Base-by-base conservation (phyloP, 2,888 invertebrate species). In the Apotomis turbidana region DNA sequence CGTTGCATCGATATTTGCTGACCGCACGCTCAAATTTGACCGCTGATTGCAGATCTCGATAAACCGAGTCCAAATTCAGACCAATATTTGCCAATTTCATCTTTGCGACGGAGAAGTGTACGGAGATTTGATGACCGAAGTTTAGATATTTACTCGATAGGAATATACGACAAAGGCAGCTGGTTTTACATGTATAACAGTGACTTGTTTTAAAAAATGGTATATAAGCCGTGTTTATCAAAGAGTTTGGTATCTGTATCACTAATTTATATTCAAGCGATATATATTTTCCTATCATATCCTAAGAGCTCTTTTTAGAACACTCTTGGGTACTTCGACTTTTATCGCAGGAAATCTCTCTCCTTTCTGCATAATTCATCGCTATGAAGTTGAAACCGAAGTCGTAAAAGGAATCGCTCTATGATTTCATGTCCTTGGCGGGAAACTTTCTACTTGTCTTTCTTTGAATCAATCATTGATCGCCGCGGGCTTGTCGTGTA, bases 331-430 rank as follows among this genome's bases (percentile, higher is more conserved):
- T 87, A 90, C 89, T 91, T 89, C 91, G 90, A 90, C 87, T 92
- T 91, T 92, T 92, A 92, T 92, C 91, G 87, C 85, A 87, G 89
- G 88, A 92, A 92, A 92, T 92, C 92, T 90, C 87, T 90, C 91
- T 90, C 87, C 88, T 90, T 86, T 91, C 91, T 91, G 91, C 92
- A 93, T 93, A 92, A 93, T 93, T 93, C 93, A 93, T 92, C 86
- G 90, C 87, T 89, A 88, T 90, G 91, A 91, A 93, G 93, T 93
- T 92, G 92, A 92, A 93, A 93, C 91, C 91, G 88, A 90, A 90
- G 90, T 91, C 92, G 92, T 93, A 93, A 93, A 93, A 91, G 92
- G 91, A 93, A 93, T 93, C 91, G 91, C 87, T 92, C 91, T 92
- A 92, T 92, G 92, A 93, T 93, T 92, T 90, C 91, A 89, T 91